Percentiles rank a stretch among this genome's conserved stretches.
These are phyloP conservation scores for Chondrosia reniformis DNA, from an alignment of 37 sponge, comb jelly and placozoan genomes.

Conservation along the genomic window DNA sequence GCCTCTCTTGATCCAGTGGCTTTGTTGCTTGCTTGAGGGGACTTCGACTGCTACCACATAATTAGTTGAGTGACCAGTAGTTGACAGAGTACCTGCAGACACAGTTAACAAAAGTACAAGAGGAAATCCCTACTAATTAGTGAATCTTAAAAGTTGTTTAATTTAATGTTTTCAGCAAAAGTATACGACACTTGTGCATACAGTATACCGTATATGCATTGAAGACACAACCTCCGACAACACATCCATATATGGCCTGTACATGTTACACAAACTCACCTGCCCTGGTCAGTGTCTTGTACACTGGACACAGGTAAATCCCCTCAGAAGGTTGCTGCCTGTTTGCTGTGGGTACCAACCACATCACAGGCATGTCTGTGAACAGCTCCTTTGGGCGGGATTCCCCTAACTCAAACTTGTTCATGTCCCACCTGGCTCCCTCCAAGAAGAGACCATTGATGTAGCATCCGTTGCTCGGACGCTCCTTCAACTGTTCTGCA, in stretches of 20 bases:
- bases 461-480: no score
- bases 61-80: conserved; percentile 85
- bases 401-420: conserved; percentile 66
- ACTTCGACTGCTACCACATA: conserved; percentile 81
- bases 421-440: conserved; percentile 83
- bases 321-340: conserved; percentile 70
- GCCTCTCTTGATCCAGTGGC: conserved; percentile 90
- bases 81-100: conserved; percentile 64
- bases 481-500: no score
- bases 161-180: neutral
- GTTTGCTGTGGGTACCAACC: conserved; percentile 84
- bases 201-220: no score
- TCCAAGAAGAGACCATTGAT: conserved; percentile 93
- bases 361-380: conserved; percentile 92
- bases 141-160: neutral
- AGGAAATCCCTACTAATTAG: neutral
- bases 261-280: conserved; percentile 61
- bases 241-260: neutral
- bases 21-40: conserved; percentile 71
- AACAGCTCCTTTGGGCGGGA: conserved; percentile 95
- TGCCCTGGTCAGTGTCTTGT: conserved; percentile 97
- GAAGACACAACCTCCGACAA: no score
- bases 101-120: neutral
- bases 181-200: no score
- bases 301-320: conserved; percentile 93